These are phyloP conservation scores for Palythoa caribaeorum DNA, from an alignment of 92 coral and sea anemone species.

Conservation along the genomic window DNA sequence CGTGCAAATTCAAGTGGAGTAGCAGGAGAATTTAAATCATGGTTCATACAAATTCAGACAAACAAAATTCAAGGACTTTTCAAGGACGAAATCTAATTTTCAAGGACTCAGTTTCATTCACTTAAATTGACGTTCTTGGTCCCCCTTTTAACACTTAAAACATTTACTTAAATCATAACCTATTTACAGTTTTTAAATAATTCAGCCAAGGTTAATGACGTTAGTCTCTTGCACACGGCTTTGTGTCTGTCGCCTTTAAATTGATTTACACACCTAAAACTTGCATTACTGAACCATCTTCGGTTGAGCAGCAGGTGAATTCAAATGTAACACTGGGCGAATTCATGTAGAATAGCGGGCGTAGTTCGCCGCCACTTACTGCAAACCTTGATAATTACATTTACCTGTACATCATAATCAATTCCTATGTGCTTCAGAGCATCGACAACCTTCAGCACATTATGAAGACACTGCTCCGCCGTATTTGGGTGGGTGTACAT, in stretches of 20 bases:
- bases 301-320: too few species aligned
- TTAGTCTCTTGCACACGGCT: not conserved
- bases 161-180: not conserved
- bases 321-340: too few species aligned
- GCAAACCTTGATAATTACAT: not conserved
- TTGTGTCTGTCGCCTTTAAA: too few species aligned
- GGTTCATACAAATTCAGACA: slow-evolving; percentile 8
- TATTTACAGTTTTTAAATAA: not conserved
- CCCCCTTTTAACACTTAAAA: not conserved
- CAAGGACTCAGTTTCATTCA: slow-evolving; percentile 12
- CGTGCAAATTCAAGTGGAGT: too few species aligned
- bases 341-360: too few species aligned
- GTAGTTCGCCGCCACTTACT: too few species aligned
- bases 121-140: slow-evolving; percentile 1
- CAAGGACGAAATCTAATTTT: not conserved
- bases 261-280: too few species aligned
- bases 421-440: slow-evolving; percentile 89
- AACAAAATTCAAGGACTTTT: not conserved
- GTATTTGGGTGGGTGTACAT: slow-evolving; percentile 92
- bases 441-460: slow-evolving; percentile 90
- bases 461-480: slow-evolving; percentile 95
- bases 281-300: too few species aligned
- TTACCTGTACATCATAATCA: slow-evolving; percentile 96
- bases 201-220: not conserved
- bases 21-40: not conserved